Conservation (phyloP, 2,113 vertebrate species). For the Neogobius melanostomus region DNA sequence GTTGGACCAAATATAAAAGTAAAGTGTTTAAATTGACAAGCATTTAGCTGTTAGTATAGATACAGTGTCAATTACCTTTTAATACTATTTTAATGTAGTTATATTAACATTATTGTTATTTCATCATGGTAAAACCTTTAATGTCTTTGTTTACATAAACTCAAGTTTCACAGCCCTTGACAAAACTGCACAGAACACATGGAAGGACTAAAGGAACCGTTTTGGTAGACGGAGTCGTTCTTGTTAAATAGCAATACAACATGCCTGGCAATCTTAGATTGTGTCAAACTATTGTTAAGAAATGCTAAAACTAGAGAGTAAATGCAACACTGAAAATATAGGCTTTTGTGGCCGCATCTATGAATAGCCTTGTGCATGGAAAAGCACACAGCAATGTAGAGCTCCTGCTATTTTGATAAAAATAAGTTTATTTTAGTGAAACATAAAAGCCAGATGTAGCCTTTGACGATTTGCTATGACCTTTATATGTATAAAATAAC, state of each 20-base stretch:
- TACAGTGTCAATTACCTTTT: constrained; percentile 62
- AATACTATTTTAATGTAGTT: constrained; percentile 56
- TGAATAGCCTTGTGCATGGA: constrained; percentile 53
- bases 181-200: constrained; percentile 35
- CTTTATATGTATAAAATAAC: neutral
- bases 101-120: constrained; percentile 51
- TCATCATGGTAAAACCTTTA: constrained; percentile 46
- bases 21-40: constrained; percentile 27
- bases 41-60: constrained; percentile 42
- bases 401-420: constrained; percentile 55
- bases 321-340: constrained; percentile 2
- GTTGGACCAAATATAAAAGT: constrained; percentile 69
- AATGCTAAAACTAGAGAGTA: neutral
- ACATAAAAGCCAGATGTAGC: constrained; percentile 6
- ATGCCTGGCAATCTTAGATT: constrained; percentile 40
- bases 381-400: constrained; percentile 16
- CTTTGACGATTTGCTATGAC: neutral
- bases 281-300: neutral
- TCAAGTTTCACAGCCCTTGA: constrained; percentile 13
- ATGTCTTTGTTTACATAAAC: constrained; percentile 48
- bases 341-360: constrained; percentile 20
- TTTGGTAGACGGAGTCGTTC: constrained; percentile 10
- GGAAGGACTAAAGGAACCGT: neutral
- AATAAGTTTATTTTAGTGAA: constrained; percentile 44
- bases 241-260: constrained; percentile 31